These are phyloP conservation scores for Schizotus pectinicornis DNA, from an alignment of 2,888 invertebrate genomes.

Conservation along the genomic window DNA sequence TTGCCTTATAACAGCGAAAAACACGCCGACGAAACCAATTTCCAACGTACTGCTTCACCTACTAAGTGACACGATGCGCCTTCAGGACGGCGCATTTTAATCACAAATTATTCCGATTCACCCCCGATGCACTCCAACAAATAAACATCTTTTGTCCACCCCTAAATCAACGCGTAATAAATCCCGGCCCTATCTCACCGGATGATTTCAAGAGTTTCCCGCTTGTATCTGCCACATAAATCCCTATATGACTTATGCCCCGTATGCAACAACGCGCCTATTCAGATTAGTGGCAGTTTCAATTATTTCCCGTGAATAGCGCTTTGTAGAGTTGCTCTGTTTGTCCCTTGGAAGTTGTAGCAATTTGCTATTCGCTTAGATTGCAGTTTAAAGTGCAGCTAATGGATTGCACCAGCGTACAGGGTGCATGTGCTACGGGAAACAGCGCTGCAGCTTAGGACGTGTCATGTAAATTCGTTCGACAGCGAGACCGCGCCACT, in stretches of 20 bases:
- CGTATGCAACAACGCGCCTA: not conserved
- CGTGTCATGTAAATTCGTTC: constrained; percentile 35
- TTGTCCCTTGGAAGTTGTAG: constrained; percentile 38
- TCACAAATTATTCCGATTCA: too few species aligned
- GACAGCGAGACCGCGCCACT: constrained; percentile 14
- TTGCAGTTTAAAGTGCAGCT: constrained; percentile 44
- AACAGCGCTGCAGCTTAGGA: constrained; percentile 17
- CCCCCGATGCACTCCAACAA: too few species aligned
- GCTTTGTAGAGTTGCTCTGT: constrained; percentile 10
- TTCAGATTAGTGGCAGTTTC: constrained; percentile 16
- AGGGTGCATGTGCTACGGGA: constrained; percentile 24
- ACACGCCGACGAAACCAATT: too few species aligned
- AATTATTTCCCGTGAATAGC: constrained; percentile 13
- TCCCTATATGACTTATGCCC: too few species aligned
- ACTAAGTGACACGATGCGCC: not conserved
- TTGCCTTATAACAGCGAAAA: too few species aligned
- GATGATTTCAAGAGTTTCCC: too few species aligned
- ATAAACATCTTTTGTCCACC: too few species aligned
- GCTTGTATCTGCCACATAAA: too few species aligned
- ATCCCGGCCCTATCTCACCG: too few species aligned
- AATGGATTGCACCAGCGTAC: constrained; percentile 40
- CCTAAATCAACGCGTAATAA: too few species aligned
- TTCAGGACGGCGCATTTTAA: too few species aligned
- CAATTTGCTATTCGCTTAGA: constrained; percentile 43
- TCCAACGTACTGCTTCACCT: too few species aligned